A percentile compares a stretch with the other conserved stretches of the same genome.
Conservation (phyloP, 1,140 invertebrate genomes). For the Caerostris extrusa region DNA sequence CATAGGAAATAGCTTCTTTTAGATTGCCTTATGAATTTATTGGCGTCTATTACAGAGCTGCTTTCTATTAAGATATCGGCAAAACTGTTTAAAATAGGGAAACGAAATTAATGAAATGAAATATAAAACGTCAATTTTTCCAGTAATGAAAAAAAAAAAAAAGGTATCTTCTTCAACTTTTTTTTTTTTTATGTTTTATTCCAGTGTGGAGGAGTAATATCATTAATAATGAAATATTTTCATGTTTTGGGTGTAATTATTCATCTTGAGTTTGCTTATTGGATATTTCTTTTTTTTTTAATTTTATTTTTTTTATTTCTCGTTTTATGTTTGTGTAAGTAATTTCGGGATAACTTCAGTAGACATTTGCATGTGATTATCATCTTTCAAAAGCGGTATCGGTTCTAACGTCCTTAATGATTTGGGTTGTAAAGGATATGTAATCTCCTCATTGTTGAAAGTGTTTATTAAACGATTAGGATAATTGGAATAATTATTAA, state of each 20-base stretch:
- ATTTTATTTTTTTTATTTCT: not conserved
- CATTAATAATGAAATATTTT: constrained; percentile 72
- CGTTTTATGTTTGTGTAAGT: constrained; percentile 15
- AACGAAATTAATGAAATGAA: constrained; percentile 64
- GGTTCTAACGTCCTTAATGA: not conserved
- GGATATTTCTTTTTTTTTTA: not conserved
- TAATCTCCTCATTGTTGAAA: constrained; percentile 28
- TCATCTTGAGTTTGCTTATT: not conserved
- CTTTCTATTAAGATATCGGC: constrained; percentile 68
- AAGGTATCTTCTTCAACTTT: not conserved
- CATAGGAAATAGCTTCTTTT: constrained; percentile 53
- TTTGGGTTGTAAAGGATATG: constrained; percentile 6
- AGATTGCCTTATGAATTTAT: constrained; percentile 74
- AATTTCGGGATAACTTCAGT: constrained; percentile 18
- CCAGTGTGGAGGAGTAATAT: not conserved
- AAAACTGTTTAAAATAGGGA: constrained; percentile 60
- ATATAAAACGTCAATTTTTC: constrained; percentile 62
- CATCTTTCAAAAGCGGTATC: constrained; percentile 7
- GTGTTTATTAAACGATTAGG: constrained; percentile 51
- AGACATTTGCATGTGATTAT: constrained; percentile 37
- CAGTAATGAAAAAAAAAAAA: constrained; percentile 41
- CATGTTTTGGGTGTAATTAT: constrained; percentile 66
- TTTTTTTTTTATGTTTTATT: not conserved
- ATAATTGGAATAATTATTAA: constrained; percentile 18
- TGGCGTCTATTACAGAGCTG: constrained; percentile 29